Evolutionary conservation across 2,888 invertebrate genomes (phyloP), one percentile per base, ranked within the genome.

Genomic region (Rhamphomyia laevipes): DNA sequence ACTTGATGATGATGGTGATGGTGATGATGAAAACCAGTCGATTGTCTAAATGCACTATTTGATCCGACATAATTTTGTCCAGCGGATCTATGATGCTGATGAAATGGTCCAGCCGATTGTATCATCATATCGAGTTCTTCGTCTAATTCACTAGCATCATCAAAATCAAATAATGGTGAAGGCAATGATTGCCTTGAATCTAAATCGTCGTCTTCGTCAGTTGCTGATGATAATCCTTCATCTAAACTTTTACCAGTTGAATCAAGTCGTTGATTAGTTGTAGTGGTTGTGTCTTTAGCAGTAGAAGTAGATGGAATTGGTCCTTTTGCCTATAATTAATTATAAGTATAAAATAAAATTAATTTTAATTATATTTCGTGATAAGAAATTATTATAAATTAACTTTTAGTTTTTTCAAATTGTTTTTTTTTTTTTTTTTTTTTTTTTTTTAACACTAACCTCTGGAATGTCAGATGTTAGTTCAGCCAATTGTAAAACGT

Each of bases 101-200:
- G 65, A 51, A 66, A 67, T 51, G 67, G 63, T 50, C 65, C 61
- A 49, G 66, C 59, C 49, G 70, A 67, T 63, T 69, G 69, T 56
- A 69, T 63, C 70, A 69, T 69, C 62, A 65, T 65, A 53, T 61
- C 62, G 57, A 62, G 55, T 52, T 62, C 66, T 60, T 63, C 64
- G 59, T 67, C 58, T 64, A 68, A 63, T 57, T 66, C 66, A 54
- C 61, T 66, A 59, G 67, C 66, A 60, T 68, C 67, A 63, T 69
- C 67, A 61, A 68, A 65, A 62, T 66, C 64, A 55, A 67, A 67
- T 54, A 68, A 61, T 46, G 67, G 63, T 57, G 68, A 67, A 57
- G 64, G 61, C 56, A 65, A 51, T 42, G 59, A 64, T 23, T 13
- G 15, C 13, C n/a, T n/a, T 9, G 27, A 42, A 15, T 42, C 27